A percentile compares a stretch with the other conserved stretches of the same genome.
These are phyloP conservation scores for Spinus olivaceus DNA, from an alignment of 2,797 vertebrate species.

Conservation along the genomic window DNA sequence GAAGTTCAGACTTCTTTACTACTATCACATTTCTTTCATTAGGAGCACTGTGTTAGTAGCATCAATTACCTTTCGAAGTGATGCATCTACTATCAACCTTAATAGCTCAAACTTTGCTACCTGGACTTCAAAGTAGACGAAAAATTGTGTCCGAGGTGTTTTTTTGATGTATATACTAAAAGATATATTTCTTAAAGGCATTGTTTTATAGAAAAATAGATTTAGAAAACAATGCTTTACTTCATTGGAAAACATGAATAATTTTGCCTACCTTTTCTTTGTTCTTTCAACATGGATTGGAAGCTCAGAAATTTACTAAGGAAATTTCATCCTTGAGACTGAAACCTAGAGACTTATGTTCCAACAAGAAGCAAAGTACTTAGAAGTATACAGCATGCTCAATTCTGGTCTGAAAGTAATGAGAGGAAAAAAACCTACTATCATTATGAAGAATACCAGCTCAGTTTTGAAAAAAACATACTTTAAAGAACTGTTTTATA, in stretches of 20 bases:
- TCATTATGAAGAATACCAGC: not conserved
- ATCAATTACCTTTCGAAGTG: not conserved
- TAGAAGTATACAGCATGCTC: not conserved
- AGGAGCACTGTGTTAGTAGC: not conserved
- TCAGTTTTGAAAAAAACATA: not conserved
- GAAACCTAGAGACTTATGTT: not conserved
- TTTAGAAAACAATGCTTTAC: not conserved
- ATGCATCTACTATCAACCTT: not conserved
- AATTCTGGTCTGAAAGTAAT: not conserved
- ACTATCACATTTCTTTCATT: not conserved
- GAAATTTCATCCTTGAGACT: not conserved
- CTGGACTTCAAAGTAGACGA: not conserved
- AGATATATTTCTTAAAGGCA: not conserved
- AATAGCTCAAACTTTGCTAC: not conserved
- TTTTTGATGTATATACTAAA: not conserved
- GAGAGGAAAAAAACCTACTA: not conserved
- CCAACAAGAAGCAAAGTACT: not conserved
- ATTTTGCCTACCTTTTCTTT: not conserved
- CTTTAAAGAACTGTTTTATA: constrained; percentile 11
- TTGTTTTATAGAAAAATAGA: not conserved
- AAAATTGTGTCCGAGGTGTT: not conserved
- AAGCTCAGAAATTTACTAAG: not conserved
- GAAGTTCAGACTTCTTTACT: not conserved
- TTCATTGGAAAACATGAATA: not conserved
- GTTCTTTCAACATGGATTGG: not conserved